phyloP scores from a whole-genome alignment of 2,888 invertebrate species.

The Tipula helvola region DNA sequence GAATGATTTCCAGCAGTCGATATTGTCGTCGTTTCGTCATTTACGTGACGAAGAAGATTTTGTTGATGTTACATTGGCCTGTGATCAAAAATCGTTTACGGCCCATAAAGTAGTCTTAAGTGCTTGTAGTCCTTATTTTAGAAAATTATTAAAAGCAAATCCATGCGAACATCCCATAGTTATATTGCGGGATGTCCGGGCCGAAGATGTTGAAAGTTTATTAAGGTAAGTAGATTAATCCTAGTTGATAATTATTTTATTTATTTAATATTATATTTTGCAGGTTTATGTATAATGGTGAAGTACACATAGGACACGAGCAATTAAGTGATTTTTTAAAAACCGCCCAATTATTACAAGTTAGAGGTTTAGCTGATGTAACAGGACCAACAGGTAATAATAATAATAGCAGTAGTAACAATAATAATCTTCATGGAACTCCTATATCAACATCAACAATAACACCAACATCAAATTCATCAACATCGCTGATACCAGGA shows the following conservation, averaged over 20 bases:
- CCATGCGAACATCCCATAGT: conserved; percentile 86
- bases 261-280: conserved; percentile 12
- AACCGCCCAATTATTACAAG: conserved; percentile 78
- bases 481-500: conserved; percentile 17
- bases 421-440: conserved; percentile 8
- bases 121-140: conserved; percentile 87
- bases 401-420: conserved; percentile 6
- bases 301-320: conserved; percentile 80
- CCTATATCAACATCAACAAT: background rate
- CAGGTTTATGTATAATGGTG: conserved; percentile 86
- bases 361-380: conserved; percentile 75
- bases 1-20: conserved; percentile 90
- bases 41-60: conserved; percentile 84
- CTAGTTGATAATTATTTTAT: background rate
- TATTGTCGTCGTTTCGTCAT: conserved; percentile 79
- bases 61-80: conserved; percentile 85
- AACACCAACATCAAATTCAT: conserved; percentile 17
- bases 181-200: conserved; percentile 72
- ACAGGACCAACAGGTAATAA: conserved; percentile 26
- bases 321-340: conserved; percentile 74
- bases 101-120: conserved; percentile 86
- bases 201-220: conserved; percentile 75
- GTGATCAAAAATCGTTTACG: conserved; percentile 77
- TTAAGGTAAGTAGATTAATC: conserved; percentile 43
- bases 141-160: conserved; percentile 75